Evolutionary conservation across 2,888 invertebrate species (phyloP).

Genomic region (Ganaspis brasiliensis): DNA sequence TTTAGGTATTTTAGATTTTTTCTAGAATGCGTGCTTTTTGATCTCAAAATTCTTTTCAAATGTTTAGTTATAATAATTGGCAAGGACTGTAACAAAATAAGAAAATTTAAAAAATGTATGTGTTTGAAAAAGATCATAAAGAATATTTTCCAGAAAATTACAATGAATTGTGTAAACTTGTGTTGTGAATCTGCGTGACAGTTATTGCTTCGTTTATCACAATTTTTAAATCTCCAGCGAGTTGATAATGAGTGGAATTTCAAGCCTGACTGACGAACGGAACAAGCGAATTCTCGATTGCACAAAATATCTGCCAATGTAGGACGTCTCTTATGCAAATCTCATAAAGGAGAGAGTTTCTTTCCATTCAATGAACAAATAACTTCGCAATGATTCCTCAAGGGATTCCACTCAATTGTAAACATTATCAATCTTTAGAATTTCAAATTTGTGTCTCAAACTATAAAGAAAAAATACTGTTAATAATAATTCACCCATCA

Average conservation of each 20-base stretch:
- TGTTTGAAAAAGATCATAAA: constrained; percentile 2
- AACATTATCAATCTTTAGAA: background rate
- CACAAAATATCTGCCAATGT: constrained; percentile 20
- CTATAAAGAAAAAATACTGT: background rate
- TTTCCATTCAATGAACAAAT: constrained; percentile 3
- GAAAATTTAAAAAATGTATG: background rate
- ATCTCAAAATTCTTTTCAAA: too few relatives aligned
- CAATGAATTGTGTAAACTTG: background rate
- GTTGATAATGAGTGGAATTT: background rate
- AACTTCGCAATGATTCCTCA: background rate
- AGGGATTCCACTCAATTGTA: background rate
- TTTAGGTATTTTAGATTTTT: too few relatives aligned
- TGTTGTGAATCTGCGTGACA: background rate
- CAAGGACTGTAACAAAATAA: background rate
- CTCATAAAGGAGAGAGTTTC: constrained; percentile 28
- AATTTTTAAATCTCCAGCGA: background rate
- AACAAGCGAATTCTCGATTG: background rate
- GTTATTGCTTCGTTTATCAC: constrained; percentile 25
- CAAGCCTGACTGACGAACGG: background rate
- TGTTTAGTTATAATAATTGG: too few relatives aligned
- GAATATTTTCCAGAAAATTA: background rate
- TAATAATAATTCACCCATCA: too few relatives aligned
- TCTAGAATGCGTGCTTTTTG: too few relatives aligned
- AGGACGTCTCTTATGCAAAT: constrained; percentile 25
- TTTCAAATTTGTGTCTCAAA: background rate